A percentile compares a stretch with the other conserved stretches of the same genome.
Conservation (phyloP, 2,888 invertebrate genomes). For the Yponomeuta evonymella region DNA sequence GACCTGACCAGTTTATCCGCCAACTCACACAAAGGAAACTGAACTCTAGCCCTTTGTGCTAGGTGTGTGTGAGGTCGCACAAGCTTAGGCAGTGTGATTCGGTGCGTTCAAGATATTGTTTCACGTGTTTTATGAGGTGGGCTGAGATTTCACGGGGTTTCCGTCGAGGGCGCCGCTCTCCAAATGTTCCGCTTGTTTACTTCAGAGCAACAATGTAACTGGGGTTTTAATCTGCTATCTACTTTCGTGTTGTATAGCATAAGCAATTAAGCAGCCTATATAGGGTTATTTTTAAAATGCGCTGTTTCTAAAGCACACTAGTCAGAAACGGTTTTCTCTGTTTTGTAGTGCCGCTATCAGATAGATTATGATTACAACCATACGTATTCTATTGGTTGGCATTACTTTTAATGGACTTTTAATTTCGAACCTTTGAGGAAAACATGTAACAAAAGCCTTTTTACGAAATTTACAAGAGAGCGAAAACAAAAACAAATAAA, state of each 20-base stretch:
- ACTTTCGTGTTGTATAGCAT: too few relatives aligned
- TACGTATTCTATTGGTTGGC: too few relatives aligned
- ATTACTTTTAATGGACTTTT: too few relatives aligned
- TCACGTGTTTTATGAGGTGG: constrained; percentile 74
- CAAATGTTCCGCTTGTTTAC: constrained; percentile 13
- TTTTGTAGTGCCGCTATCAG: too few relatives aligned
- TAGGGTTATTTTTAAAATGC: not conserved
- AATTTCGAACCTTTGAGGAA: too few relatives aligned
- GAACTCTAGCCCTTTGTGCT: not conserved
- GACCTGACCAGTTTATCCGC: constrained; percentile 28
- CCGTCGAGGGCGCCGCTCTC: constrained; percentile 33
- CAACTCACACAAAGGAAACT: not conserved
- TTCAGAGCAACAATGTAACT: not conserved
- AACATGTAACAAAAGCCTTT: too few relatives aligned
- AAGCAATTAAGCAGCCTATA: not conserved
- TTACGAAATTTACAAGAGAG: too few relatives aligned
- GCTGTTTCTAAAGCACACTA: too few relatives aligned
- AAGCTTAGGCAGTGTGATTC: constrained; percentile 26
- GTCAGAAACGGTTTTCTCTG: too few relatives aligned
- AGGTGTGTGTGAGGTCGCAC: constrained; percentile 16
- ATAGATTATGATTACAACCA: too few relatives aligned
- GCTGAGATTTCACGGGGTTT: constrained; percentile 63
- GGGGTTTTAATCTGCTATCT: not conserved
- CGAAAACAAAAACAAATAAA: too few relatives aligned
- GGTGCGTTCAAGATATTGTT: constrained; percentile 62